phyloP scores from a whole-genome alignment of 2,113 vertebrate species.

The Grammomys surdaster region DNA sequence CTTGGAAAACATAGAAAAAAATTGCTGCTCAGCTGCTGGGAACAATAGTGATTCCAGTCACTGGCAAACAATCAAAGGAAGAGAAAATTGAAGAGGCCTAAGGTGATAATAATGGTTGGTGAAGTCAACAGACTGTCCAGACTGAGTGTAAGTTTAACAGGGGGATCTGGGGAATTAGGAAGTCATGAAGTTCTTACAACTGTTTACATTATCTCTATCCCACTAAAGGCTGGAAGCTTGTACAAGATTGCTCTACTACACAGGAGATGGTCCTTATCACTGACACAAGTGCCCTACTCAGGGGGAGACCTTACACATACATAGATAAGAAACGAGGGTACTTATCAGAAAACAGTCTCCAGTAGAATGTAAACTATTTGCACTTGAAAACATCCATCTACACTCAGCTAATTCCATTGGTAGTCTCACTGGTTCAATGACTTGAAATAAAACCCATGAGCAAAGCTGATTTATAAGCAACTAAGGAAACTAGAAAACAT shows the following conservation, averaged over 20 bases:
- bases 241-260: background rate
- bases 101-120: background rate
- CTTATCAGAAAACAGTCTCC: slow-evolving; percentile 3
- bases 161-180: background rate
- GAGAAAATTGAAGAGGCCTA: background rate
- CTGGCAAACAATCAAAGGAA: background rate
- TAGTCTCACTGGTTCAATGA: background rate
- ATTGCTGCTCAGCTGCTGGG: background rate
- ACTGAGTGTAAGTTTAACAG: background rate
- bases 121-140: background rate
- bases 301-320: background rate
- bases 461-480: background rate
- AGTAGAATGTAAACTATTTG: background rate
- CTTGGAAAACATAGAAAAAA: slow-evolving; percentile 7
- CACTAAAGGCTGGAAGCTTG: background rate
- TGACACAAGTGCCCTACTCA: background rate
- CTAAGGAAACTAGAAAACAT: background rate
- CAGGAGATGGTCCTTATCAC: background rate
- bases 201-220: background rate
- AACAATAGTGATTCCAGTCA: background rate
- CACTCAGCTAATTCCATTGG: background rate
- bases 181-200: background rate
- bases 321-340: background rate
- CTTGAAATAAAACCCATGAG: background rate
- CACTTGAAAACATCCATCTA: background rate